Percentiles rank a stretch among this genome's conserved stretches.
Conservation (phyloP, 2,888 invertebrate species). For the Drosophila prolongata region DNA sequence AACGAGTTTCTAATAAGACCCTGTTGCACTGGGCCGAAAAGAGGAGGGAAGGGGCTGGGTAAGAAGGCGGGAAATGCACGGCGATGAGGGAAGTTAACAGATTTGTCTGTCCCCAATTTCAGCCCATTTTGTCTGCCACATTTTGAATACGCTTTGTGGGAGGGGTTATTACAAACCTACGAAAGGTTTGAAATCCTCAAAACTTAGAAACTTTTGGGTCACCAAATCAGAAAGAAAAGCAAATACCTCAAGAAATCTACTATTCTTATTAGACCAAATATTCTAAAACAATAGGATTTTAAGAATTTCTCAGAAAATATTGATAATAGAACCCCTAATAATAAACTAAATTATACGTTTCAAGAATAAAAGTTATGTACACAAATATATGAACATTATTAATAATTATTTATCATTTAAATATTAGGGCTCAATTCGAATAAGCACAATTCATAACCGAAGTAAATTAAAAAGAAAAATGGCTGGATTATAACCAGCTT, state of each 20-base stretch:
- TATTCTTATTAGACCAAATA: too few relatives aligned
- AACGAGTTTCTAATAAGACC: slow-evolving; percentile 62
- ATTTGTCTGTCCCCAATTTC: slow-evolving; percentile 25
- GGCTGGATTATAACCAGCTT: background rate
- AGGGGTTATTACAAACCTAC: background rate
- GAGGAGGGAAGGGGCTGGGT: background rate
- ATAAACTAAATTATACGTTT: too few relatives aligned
- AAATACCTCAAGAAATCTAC: too few relatives aligned
- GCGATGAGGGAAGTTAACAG: slow-evolving; percentile 3
- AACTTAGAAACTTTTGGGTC: background rate
- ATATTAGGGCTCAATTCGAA: background rate
- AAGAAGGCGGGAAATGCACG: slow-evolving; percentile 12
- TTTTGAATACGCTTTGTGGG: slow-evolving; percentile 11
- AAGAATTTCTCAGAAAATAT: too few relatives aligned
- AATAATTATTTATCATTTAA: background rate
- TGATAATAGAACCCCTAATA: too few relatives aligned
- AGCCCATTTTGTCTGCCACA: slow-evolving; percentile 11
- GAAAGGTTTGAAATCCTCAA: background rate
- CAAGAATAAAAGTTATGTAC: too few relatives aligned
- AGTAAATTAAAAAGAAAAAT: slow-evolving; percentile 1
- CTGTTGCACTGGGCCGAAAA: slow-evolving; percentile 12
- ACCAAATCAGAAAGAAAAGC: background rate
- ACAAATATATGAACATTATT: background rate
- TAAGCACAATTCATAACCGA: background rate
- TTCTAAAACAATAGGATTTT: too few relatives aligned